phyloP scores from a whole-genome alignment of 2,113 vertebrate species.

The Odobenus rosmarus region DNA sequence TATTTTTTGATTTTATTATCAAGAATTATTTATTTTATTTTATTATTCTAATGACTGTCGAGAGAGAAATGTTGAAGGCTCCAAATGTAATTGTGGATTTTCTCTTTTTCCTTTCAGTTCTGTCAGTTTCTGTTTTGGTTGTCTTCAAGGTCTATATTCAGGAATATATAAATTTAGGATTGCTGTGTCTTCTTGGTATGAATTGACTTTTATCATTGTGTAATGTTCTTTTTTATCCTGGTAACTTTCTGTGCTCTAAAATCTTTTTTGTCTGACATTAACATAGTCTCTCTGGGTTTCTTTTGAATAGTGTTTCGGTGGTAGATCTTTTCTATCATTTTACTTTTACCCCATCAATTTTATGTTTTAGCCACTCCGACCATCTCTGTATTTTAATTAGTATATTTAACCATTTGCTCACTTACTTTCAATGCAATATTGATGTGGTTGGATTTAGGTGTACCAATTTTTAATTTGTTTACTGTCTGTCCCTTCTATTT shows the following conservation, averaged over 20 bases:
- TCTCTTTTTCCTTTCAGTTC: slow-evolving; percentile 1
- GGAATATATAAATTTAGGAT: not conserved
- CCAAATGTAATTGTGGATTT: not conserved
- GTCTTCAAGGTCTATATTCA: not conserved
- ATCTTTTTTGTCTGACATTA: not conserved
- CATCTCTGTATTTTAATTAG: not conserved
- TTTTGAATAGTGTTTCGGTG: not conserved
- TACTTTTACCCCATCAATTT: not conserved
- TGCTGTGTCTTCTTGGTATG: not conserved
- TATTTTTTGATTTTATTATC: not conserved
- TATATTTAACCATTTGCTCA: not conserved
- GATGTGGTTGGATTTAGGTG: not conserved
- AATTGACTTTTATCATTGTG: not conserved
- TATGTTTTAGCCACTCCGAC: not conserved
- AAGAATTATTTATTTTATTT: not conserved
- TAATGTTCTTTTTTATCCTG: not conserved
- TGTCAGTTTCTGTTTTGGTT: not conserved
- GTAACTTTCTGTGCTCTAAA: not conserved
- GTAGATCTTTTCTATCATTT: not conserved
- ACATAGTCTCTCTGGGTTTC: not conserved
- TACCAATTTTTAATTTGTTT: not conserved
- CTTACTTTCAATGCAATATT: not conserved
- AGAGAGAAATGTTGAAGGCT: slow-evolving; percentile 11
- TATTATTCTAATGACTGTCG: not conserved
- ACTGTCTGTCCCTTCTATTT: not conserved